Percentiles rank a stretch among this genome's conserved stretches.
phyloP scores from a whole-genome alignment of 2,797 vertebrate genomes.

The Monodelphis domestica region DNA sequence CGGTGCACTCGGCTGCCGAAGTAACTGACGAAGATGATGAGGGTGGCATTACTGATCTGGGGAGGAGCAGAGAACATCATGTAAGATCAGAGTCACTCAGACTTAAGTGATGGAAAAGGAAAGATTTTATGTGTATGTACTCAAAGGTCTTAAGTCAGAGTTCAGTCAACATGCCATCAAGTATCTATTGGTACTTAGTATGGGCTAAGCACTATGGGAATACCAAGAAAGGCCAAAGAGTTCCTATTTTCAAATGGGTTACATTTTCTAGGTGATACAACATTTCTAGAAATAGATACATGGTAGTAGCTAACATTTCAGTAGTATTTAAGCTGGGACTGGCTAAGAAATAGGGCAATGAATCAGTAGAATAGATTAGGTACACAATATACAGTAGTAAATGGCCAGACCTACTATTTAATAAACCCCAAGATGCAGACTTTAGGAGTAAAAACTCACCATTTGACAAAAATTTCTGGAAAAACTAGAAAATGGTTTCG shows the following conservation, averaged over 20 bases:
- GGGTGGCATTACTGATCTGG: constrained; percentile 93
- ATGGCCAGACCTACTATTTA: too few relatives aligned
- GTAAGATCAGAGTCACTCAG: background rate
- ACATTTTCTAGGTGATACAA: background rate
- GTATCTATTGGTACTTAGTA: background rate
- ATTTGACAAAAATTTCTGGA: too few relatives aligned
- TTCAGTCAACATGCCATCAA: background rate
- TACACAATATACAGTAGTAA: too few relatives aligned
- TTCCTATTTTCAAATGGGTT: background rate
- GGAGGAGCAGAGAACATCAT: background rate
- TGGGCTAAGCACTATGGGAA: background rate
- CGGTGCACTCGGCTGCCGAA: constrained; percentile 95
- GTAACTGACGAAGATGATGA: constrained; percentile 98
- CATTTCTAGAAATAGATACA: background rate
- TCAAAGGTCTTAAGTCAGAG: background rate
- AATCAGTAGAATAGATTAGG: too few relatives aligned
- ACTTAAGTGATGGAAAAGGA: rapidly evolving
- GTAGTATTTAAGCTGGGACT: too few relatives aligned
- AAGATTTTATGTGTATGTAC: background rate
- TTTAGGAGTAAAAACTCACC: too few relatives aligned
- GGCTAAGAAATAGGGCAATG: too few relatives aligned
- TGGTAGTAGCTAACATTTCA: background rate
- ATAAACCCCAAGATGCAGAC: too few relatives aligned
- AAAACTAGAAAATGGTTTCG: too few relatives aligned
- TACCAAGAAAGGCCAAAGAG: background rate